Evolutionary conservation across 2,888 invertebrate genomes (phyloP).

Genomic region (Thysanoteuthis rhombus): DNA sequence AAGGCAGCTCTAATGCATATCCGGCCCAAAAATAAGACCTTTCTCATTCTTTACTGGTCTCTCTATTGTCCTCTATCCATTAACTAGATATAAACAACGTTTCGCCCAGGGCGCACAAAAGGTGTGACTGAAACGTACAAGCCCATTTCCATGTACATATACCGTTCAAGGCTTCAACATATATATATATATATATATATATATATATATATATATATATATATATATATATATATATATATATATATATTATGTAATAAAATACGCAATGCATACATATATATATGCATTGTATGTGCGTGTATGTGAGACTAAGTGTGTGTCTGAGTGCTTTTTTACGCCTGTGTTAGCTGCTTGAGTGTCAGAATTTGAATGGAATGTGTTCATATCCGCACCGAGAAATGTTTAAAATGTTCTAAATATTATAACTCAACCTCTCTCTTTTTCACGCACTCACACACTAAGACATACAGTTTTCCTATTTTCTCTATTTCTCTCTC

Average conservation of each 20-base stretch:
- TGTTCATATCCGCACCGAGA: background rate
- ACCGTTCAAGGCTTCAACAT: too few relatives aligned
- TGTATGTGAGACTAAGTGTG: too few relatives aligned
- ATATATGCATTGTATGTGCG: too few relatives aligned
- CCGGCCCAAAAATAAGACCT: constrained; percentile 12
- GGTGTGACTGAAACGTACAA: background rate
- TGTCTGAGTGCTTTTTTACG: background rate
- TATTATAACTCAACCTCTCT: background rate
- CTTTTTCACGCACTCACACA: background rate
- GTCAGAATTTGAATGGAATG: background rate
- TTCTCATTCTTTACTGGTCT: background rate
- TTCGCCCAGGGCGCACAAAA: background rate
- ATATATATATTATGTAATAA: too few relatives aligned
- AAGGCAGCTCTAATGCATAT: constrained; percentile 12
- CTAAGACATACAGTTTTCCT: background rate
- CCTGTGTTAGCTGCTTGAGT: background rate
- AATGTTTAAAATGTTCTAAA: background rate
- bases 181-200: too few relatives aligned
- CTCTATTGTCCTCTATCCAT: constrained; percentile 12
- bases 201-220: too few relatives aligned
- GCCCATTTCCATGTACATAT: background rate
- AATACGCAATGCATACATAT: too few relatives aligned
- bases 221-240: too few relatives aligned
- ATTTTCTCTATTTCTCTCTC: too few relatives aligned
- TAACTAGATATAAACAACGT: constrained; percentile 12